Conservation (phyloP, 1,140 invertebrate species). For the Drosophila novamexicana region DNA sequence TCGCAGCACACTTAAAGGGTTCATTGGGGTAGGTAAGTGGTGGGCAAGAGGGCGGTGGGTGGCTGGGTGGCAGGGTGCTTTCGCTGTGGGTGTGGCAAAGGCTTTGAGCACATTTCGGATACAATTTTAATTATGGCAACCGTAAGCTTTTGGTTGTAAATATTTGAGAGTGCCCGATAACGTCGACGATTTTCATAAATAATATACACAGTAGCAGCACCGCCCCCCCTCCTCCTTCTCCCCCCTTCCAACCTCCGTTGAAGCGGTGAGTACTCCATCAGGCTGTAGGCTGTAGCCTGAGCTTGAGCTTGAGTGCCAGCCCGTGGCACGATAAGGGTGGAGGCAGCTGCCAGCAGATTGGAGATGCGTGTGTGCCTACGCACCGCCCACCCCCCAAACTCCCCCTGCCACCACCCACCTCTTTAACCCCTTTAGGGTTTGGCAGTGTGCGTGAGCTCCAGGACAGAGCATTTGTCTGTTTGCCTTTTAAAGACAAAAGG, state of each 20-base stretch:
- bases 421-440: background rate
- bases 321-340: constrained; percentile 58
- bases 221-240: constrained; percentile 1
- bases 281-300: constrained; percentile 10
- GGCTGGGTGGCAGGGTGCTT: background rate
- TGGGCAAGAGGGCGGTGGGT: background rate
- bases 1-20: constrained; percentile 35
- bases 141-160: constrained; percentile 84
- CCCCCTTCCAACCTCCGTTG: background rate
- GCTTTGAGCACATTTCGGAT: constrained; percentile 73
- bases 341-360: constrained; percentile 31
- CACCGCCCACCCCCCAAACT: constrained; percentile 1
- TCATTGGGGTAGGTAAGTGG: constrained; percentile 13
- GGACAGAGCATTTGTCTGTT: constrained; percentile 37
- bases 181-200: constrained; percentile 84
- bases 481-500: constrained; percentile 77
- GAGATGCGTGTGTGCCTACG: constrained; percentile 18
- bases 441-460: background rate
- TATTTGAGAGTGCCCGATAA: constrained; percentile 84
- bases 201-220: constrained; percentile 58
- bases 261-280: constrained; percentile 45
- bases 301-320: constrained; percentile 60
- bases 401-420: background rate
- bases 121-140: constrained; percentile 85
- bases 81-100: background rate